Conservation (phyloP, 2,797 vertebrate genomes). For the Channa striata region DNA sequence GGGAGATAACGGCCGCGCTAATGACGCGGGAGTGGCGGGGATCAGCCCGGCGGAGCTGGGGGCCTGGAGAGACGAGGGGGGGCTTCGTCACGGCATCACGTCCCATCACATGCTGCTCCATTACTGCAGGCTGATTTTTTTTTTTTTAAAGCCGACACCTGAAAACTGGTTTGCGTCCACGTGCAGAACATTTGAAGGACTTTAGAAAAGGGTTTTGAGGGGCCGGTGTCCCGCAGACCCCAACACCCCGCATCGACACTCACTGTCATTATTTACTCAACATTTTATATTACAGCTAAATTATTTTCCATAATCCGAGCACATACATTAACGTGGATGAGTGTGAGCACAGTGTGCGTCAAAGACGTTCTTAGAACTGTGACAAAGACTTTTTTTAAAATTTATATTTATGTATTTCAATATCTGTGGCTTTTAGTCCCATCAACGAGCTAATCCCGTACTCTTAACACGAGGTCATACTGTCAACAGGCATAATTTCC, state of each 20-base stretch:
- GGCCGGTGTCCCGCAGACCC: conserved; percentile 79
- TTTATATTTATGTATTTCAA: too few species aligned
- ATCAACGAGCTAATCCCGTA: too few species aligned
- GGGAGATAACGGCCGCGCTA: conserved; percentile 79
- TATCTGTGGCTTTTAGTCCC: background rate
- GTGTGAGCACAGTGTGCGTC: background rate
- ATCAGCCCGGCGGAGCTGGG: background rate
- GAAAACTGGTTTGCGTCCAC: background rate
- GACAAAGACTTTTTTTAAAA: too few species aligned
- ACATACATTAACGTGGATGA: background rate
- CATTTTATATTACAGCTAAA: background rate
- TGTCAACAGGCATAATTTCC: too few species aligned
- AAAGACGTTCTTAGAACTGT: too few species aligned
- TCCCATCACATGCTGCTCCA: too few species aligned
- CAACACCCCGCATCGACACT: too few species aligned
- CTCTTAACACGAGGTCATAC: too few species aligned
- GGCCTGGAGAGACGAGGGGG: background rate
- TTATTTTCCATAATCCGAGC: background rate
- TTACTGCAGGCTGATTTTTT: too few species aligned
- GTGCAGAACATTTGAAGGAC: too few species aligned
- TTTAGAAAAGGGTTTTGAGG: too few species aligned
- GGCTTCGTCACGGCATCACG: background rate
- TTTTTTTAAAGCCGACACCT: too few species aligned
- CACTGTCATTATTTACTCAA: background rate
- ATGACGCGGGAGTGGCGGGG: conserved; percentile 73